A percentile compares a stretch with the other conserved stretches of the same genome.
These are phyloP conservation scores for Tauraco erythrolophus DNA, from an alignment of 2,113 vertebrate genomes.

Conservation along the genomic window DNA sequence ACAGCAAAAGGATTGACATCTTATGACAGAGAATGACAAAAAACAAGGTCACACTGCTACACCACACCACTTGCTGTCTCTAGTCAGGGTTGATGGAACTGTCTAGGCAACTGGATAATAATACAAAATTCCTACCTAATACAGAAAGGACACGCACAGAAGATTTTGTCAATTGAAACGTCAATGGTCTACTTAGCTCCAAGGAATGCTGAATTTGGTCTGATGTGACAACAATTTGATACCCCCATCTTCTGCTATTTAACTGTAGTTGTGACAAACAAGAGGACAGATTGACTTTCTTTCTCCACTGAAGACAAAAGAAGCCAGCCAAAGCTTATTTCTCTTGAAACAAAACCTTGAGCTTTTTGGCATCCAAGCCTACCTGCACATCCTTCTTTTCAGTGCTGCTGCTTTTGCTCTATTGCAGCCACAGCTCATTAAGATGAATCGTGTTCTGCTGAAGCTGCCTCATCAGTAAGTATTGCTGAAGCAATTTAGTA, in stretches of 20 bases:
- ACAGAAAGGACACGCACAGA: background rate
- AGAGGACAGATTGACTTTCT: background rate
- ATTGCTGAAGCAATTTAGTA: slow-evolving; percentile 61
- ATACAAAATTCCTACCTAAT: background rate
- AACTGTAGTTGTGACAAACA: background rate
- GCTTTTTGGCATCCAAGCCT: background rate
- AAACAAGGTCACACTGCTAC: background rate
- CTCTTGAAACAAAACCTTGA: background rate
- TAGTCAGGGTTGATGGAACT: background rate
- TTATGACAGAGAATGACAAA: background rate
- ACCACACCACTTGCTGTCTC: background rate
- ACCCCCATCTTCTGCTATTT: background rate
- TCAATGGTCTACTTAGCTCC: background rate
- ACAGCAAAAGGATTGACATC: background rate
- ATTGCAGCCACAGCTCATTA: slow-evolving; percentile 28
- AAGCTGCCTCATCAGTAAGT: slow-evolving; percentile 59
- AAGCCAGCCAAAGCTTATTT: background rate
- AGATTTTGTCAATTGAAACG: background rate
- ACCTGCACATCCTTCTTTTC: background rate
- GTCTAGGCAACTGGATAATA: background rate
- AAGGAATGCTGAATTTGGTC: background rate
- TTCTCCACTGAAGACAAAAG: background rate
- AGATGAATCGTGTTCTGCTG: slow-evolving; percentile 16
- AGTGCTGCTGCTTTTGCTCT: background rate
- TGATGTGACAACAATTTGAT: background rate